Evolutionary conservation across 2,113 vertebrate genomes (phyloP), one percentile per base, ranked within the genome.

Genomic region (Apodemus speciosus): DNA sequence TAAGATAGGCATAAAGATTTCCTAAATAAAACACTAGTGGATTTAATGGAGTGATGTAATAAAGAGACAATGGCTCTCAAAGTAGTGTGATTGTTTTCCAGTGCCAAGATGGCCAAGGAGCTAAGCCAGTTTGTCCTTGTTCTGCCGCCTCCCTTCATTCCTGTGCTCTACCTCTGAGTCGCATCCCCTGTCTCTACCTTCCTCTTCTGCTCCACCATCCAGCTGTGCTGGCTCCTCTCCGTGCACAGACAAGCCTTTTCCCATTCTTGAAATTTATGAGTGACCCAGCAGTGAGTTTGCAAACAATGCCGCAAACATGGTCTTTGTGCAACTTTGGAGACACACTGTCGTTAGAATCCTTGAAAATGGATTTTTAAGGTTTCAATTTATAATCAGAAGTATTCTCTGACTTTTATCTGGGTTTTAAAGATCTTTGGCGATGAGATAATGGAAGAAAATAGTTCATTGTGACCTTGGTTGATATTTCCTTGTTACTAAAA

Each of bases 401-500:
- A 15, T 11, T 35, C 16, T 53, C 68, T 40, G 13, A 88, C 23
- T 9, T 21, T 79, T 75, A 69, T 68, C 21, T 86, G 64, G 6
- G 21, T 69, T 85, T 51, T 38, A 4, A 62, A 46, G 27, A 20
- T 13, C 10, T 94, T 93, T 53, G 9, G 30, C 72, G 53, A 76
- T 71, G 35, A 85, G 20, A 85, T 71, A 56, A 75, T 88, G 68
- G 43, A 27, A 85, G 85, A 84, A 32, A 56, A 68, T 66, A 21
- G 60, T 66, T 85, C 81, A 49, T 35, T 0, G 27, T 92, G 69
- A 66, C 89, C 89, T 94, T 15, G 66, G 38, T 51, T 73, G 38
- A 15, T 88, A 90, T 92, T 90, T 90, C 30, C 84, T 60, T 94
- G 20, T 80, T 73, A 73, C 40, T 79, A 80, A 77, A 79, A 84